These are phyloP conservation scores for Cheilosia pagana DNA, from an alignment of 2,888 invertebrate genomes.

Conservation along the genomic window DNA sequence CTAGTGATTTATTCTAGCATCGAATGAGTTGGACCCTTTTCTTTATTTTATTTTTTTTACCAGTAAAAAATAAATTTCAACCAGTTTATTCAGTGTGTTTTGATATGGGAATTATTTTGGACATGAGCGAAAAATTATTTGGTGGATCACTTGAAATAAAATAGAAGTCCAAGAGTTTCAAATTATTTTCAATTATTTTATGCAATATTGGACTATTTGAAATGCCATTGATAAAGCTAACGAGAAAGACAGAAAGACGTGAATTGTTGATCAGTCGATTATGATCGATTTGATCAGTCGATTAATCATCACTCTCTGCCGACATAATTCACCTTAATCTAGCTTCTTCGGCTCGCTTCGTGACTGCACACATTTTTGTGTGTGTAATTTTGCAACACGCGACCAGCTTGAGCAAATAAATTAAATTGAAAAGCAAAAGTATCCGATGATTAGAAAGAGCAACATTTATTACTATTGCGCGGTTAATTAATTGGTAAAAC, in stretches of 20 bases:
- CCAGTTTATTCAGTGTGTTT: slow-evolving; percentile 22
- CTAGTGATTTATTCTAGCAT: slow-evolving; percentile 60
- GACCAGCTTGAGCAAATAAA: slow-evolving; percentile 1
- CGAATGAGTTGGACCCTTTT: slow-evolving; percentile 11
- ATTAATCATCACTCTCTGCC: too few species aligned
- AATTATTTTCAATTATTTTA: too few species aligned
- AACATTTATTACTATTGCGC: background rate
- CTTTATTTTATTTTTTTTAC: background rate
- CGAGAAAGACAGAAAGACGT: too few species aligned
- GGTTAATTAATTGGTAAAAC: too few species aligned
- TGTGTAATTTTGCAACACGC: slow-evolving; percentile 1
- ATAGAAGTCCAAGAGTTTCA: background rate
- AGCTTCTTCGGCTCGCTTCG: too few species aligned
- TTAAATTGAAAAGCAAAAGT: slow-evolving; percentile 1
- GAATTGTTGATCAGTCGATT: too few species aligned
- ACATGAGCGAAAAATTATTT: background rate
- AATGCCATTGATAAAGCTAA: too few species aligned
- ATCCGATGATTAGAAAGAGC: background rate
- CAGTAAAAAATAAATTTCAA: background rate
- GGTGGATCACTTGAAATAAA: background rate
- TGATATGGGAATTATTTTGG: slow-evolving; percentile 21
- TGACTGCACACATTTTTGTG: too few species aligned
- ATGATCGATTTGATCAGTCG: too few species aligned
- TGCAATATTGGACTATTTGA: too few species aligned
- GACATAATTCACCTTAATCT: too few species aligned